Evolutionary conservation across 2,888 invertebrate genomes (phyloP).

Genomic region (Scaptomyza parva): DNA sequence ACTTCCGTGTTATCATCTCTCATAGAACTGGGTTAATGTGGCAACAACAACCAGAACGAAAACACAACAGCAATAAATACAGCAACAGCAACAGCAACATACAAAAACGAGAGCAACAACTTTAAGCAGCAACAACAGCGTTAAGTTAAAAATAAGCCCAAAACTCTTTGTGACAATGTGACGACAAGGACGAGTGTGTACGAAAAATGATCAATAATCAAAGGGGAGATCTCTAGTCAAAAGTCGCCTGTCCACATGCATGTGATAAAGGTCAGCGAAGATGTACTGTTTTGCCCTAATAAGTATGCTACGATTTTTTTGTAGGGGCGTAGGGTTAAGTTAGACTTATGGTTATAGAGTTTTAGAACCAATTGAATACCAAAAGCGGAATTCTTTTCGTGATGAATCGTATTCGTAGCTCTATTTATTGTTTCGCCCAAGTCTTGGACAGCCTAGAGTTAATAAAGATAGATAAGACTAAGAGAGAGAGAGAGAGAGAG

Average conservation of each 20-base stretch:
- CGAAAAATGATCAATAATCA: too few relatives aligned
- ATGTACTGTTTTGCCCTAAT: background rate
- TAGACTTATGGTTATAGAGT: too few relatives aligned
- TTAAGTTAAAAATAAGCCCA: conserved; percentile 18
- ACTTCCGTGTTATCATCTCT: conserved; percentile 70
- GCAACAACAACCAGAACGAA: conserved; percentile 36
- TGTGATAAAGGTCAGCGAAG: too few relatives aligned
- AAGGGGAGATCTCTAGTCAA: too few relatives aligned
- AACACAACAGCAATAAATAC: conserved; percentile 17
- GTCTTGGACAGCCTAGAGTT: background rate
- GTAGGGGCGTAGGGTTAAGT: too few relatives aligned
- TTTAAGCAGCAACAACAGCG: conserved; percentile 12
- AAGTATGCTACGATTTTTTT: background rate
- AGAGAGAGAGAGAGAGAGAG: background rate
- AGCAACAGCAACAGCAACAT: too few relatives aligned
- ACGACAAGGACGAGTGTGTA: conserved; percentile 18
- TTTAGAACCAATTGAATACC: background rate
- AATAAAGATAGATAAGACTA: background rate
- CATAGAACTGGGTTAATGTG: conserved; percentile 72
- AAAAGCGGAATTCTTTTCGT: background rate
- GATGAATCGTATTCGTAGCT: conserved; percentile 15
- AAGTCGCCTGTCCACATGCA: too few relatives aligned
- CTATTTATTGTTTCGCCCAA: conserved; percentile 7
- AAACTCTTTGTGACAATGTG: conserved; percentile 31
- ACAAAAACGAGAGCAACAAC: conserved; percentile 23